These are phyloP conservation scores for Cliona cf. orientalis DNA, from an alignment of 37 sponge, comb jelly and placozoan genomes.

Conservation along the genomic window DNA sequence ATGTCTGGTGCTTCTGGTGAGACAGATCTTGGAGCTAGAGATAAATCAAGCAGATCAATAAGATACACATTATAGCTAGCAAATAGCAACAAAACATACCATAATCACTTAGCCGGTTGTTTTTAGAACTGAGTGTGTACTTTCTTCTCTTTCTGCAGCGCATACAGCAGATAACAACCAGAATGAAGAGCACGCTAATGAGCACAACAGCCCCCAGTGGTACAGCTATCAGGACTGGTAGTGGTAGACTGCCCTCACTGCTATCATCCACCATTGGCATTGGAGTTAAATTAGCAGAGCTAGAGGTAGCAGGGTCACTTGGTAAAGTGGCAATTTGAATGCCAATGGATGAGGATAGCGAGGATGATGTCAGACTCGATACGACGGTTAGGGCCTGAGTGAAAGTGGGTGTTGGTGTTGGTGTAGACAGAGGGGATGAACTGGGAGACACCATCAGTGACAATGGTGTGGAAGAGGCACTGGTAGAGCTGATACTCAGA, in stretches of 20 bases:
- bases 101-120: not conserved
- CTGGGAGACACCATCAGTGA: too few relatives aligned
- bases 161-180: not conserved
- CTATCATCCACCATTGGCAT: too few relatives aligned
- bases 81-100: not conserved
- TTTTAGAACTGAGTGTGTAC: not conserved
- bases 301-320: not conserved
- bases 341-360: not conserved
- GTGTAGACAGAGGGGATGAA: not conserved
- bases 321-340: not conserved
- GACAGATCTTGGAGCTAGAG: too few relatives aligned
- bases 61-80: too few relatives aligned
- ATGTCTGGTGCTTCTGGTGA: too few relatives aligned
- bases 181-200: not conserved
- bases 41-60: too few relatives aligned
- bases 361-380: not conserved
- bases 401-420: not conserved
- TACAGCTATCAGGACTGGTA: not conserved
- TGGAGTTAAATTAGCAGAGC: too few relatives aligned
- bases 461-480: too few relatives aligned
- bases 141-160: not conserved
- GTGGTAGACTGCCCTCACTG: too few relatives aligned
- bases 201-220: not conserved
- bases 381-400: not conserved
- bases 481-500: too few relatives aligned